Evolutionary conservation across 92 coral and sea anemone species (phyloP).

Genomic region (Bergia puertoricense): DNA sequence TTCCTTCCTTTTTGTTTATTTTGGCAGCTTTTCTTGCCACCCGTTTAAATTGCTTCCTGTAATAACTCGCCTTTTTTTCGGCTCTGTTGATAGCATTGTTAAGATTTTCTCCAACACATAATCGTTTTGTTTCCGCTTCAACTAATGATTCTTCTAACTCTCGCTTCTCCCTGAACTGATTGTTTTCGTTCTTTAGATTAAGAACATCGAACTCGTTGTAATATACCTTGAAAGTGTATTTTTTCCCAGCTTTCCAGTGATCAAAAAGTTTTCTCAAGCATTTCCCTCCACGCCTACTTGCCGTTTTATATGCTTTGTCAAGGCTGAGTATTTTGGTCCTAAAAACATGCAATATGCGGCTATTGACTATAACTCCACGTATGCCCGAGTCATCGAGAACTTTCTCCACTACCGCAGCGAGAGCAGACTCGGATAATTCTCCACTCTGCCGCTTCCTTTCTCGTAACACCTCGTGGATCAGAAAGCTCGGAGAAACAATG

Average conservation of each 20-base stretch:
- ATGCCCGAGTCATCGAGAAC: slow-evolving; percentile 42
- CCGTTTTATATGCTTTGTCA: slow-evolving; percentile 19
- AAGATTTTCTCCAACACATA: slow-evolving; percentile 10
- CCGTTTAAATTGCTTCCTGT: slow-evolving; percentile 28
- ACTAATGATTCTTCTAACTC: not conserved
- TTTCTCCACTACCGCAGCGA: slow-evolving; percentile 27
- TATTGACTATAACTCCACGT: slow-evolving; percentile 32
- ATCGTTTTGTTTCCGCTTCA: slow-evolving; percentile 2
- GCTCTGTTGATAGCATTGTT: not conserved
- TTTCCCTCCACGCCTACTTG: slow-evolving; percentile 32
- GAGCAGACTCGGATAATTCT: not conserved
- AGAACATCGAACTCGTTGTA: slow-evolving; percentile 33
- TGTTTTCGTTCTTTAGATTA: slow-evolving; percentile 9
- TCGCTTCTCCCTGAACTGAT: not conserved
- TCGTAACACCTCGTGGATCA: not conserved
- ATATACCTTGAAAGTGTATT: slow-evolving; percentile 28
- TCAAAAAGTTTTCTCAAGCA: not conserved
- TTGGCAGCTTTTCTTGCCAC: slow-evolving; percentile 32
- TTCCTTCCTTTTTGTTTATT: slow-evolving; percentile 22
- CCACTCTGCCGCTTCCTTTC: not conserved
- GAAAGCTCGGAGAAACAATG: not conserved
- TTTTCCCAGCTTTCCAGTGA: slow-evolving; percentile 24
- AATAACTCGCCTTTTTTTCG: not conserved
- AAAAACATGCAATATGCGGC: slow-evolving; percentile 44
- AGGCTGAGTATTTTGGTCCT: slow-evolving; percentile 18